Conservation (phyloP, 2,888 invertebrate species). For the Cryptus armator region DNA sequence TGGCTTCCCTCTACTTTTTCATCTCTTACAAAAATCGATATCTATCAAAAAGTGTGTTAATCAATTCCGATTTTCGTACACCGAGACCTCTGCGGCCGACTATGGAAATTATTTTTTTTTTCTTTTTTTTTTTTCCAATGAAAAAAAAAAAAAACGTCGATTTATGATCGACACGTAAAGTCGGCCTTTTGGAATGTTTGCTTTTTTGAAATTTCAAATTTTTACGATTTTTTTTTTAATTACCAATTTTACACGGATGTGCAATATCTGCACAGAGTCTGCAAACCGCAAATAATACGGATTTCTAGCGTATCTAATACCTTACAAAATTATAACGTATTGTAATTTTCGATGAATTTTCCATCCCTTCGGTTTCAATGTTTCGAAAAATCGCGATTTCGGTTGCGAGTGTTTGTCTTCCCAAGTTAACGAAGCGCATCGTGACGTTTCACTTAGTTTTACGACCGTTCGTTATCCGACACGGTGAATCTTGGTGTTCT, state of each 20-base stretch:
- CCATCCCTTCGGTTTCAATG: background rate
- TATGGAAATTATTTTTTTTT: no score
- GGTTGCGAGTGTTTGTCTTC: background rate
- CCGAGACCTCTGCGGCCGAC: background rate
- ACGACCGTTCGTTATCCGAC: background rate
- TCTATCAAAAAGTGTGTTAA: background rate
- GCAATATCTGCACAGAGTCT: no score
- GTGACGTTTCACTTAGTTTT: background rate
- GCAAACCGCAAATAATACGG: no score
- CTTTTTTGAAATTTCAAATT: no score
- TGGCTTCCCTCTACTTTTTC: background rate
- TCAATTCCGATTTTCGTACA: background rate
- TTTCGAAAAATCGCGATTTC: background rate
- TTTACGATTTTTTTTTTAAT: no score
- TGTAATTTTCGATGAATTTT: background rate
- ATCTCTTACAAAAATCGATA: background rate
- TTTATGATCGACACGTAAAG: no score
- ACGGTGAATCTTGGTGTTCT: background rate
- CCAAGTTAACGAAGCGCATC: constrained; percentile 14
- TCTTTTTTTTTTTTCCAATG: no score
- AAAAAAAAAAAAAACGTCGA: no score
- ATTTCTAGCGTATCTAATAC: no score
- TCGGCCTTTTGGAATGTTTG: no score
- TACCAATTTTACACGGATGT: no score
- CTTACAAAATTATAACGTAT: no score